Percentiles rank a stretch among this genome's conserved stretches.
These are phyloP conservation scores for Galaxea fascicularis DNA, from an alignment of 92 coral and sea anemone genomes.

Conservation along the genomic window DNA sequence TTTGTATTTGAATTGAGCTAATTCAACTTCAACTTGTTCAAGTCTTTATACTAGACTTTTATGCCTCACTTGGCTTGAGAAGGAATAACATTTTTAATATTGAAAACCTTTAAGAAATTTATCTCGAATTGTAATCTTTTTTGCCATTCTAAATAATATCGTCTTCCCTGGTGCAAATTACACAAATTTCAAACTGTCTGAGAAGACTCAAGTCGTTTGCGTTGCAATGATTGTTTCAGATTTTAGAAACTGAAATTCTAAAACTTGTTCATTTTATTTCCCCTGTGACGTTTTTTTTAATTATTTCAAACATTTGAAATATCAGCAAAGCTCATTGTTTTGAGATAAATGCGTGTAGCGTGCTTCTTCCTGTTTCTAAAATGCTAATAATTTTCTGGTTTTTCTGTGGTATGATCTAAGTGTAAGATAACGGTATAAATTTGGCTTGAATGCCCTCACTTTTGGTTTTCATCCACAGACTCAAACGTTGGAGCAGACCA, in stretches of 20 bases:
- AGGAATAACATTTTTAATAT: background rate
- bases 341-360: background rate
- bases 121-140: background rate
- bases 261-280: no score
- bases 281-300: background rate
- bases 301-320: background rate
- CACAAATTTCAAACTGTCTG: background rate
- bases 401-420: background rate
- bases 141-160: background rate
- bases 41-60: no score
- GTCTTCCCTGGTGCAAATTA: background rate
- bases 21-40: no score
- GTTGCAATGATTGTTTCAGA: no score
- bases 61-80: no score
- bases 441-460: background rate
- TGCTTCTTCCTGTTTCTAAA: conserved; percentile 18
- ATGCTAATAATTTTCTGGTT: background rate
- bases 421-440: no score
- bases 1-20: no score
- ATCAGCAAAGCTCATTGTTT: background rate
- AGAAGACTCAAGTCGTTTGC: background rate
- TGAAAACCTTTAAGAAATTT: background rate
- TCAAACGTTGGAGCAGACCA: background rate
- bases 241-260: no score
- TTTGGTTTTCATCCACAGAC: background rate